phyloP scores from a whole-genome alignment of 2,888 invertebrate species.

The Cabera pusaria region DNA sequence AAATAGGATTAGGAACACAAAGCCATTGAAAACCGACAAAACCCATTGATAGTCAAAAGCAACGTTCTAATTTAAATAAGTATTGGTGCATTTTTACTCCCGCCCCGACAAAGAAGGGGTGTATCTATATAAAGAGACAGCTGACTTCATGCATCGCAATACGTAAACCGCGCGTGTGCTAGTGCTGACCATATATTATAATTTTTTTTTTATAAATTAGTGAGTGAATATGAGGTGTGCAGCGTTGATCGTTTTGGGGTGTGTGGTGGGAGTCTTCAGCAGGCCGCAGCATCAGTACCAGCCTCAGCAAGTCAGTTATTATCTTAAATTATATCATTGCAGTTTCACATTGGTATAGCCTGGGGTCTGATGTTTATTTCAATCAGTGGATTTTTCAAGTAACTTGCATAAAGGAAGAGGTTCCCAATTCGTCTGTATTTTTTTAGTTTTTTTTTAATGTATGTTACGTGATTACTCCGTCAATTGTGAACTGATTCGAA shows the following conservation, averaged over 20 bases:
- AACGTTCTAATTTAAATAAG: conserved; percentile 41
- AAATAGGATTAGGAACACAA: conserved; percentile 17
- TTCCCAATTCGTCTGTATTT: too few species aligned
- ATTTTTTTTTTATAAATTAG: conserved; percentile 43
- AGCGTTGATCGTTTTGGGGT: conserved; percentile 65
- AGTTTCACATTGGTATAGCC: too few species aligned
- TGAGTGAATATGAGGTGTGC: conserved; percentile 70
- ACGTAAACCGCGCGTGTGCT: conserved; percentile 66
- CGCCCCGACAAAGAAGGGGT: conserved; percentile 74
- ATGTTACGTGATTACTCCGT: too few species aligned
- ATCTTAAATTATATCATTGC: too few species aligned
- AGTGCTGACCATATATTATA: conserved; percentile 10
- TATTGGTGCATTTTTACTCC: conserved; percentile 35
- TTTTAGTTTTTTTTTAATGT: too few species aligned
- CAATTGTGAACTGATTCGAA: too few species aligned
- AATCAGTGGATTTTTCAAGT: too few species aligned
- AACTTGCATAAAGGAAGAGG: too few species aligned
- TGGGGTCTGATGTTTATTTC: too few species aligned
- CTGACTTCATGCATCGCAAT: conserved; percentile 60
- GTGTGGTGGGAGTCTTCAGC: conserved; percentile 53
- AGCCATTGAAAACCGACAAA: conserved; percentile 14
- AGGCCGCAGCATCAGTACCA: conserved; percentile 66
- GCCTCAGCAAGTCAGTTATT: conserved; percentile 62
- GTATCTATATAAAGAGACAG: conserved; percentile 76
- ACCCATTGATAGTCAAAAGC: conserved; percentile 5